Base-by-base conservation (phyloP, 2,113 vertebrate genomes). In the Cathartes aura region DNA sequence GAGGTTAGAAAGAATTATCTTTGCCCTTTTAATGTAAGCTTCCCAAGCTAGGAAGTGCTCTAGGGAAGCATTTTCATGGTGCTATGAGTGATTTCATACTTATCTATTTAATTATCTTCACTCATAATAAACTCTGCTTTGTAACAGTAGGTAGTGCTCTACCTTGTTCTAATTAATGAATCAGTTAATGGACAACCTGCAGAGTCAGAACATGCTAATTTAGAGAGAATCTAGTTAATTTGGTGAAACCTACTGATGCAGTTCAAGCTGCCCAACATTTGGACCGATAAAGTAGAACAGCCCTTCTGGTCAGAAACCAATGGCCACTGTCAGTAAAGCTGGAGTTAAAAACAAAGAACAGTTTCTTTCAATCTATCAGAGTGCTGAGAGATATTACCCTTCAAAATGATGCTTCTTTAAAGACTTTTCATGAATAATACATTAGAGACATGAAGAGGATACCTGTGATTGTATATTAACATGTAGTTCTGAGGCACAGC, bases 81-180 rank as follows among this genome's bases (percentile, higher is more conserved):
- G 30, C 8, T 95, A 56, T 90, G 86, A 85, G 52, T 84, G 87
- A 96, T 95, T 96, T 97, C 74, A 76, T 94, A 92, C 81, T 96
- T 96, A 96, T 59, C 91, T 68, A 22, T 96, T 97, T 91, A 90
- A 97, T 97, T 96, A 96, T 91, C 72, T 94, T 92, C 72, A 58
- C 90, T 95, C 67, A 90, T 53, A 93, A 96, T 93, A 95, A 93
- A 92, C 71, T 94, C 59, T 92, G 27, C 55, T 86, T 83, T 93
- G 48, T 80, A 95, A 87, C 73, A 93, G 88, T 94, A 95, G 74
- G 90, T 93, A 94, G 81, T 89, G 48, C 34, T 97, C 86, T 93
- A 93, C 88, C 93, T 96, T 96, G 66, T 90, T 90, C 86, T 97
- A 95, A 97, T 97, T 97, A 98, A 97, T 96, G 90, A 95, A 93